Evolutionary conservation across 2,797 vertebrate genomes (phyloP).

Genomic region (Emys orbicularis): DNA sequence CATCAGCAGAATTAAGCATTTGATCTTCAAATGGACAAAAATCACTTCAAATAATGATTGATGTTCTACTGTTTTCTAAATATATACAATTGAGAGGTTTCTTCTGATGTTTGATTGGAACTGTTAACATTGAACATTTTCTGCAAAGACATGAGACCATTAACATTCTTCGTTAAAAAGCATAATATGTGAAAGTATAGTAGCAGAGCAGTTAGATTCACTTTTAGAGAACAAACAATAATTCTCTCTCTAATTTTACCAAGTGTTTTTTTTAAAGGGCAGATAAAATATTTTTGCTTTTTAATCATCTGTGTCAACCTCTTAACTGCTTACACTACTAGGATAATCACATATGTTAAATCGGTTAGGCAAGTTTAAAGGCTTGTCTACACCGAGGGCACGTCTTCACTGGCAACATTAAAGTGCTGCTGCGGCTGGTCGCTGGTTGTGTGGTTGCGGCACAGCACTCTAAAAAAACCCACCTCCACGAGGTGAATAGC

Average conservation of each 20-base stretch:
- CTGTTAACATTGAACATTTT: conserved; percentile 41
- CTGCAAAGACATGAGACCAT: conserved; percentile 42
- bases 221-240: conserved; percentile 41
- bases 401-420: too few species aligned
- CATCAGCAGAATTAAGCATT: conserved; percentile 24
- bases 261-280: neutral
- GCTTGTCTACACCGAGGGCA: neutral
- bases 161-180: conserved; percentile 52
- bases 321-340: conserved; percentile 60
- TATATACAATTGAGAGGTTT: conserved; percentile 18
- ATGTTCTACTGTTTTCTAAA: conserved; percentile 28
- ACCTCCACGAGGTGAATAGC: too few species aligned
- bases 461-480: too few species aligned
- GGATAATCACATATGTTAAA: conserved; percentile 51
- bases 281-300: conserved; percentile 62
- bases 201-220: conserved; percentile 50
- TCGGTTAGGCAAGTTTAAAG: conserved; percentile 29
- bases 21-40: conserved; percentile 18
- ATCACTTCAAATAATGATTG: conserved; percentile 36
- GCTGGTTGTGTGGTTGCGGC: too few species aligned
- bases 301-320: conserved; percentile 55
- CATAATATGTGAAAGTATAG: conserved; percentile 46
- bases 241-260: conserved; percentile 42
- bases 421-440: too few species aligned
- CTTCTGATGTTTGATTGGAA: conserved; percentile 40